Base-by-base conservation (phyloP, 2,888 invertebrate genomes). In the Melitaea athalia region DNA sequence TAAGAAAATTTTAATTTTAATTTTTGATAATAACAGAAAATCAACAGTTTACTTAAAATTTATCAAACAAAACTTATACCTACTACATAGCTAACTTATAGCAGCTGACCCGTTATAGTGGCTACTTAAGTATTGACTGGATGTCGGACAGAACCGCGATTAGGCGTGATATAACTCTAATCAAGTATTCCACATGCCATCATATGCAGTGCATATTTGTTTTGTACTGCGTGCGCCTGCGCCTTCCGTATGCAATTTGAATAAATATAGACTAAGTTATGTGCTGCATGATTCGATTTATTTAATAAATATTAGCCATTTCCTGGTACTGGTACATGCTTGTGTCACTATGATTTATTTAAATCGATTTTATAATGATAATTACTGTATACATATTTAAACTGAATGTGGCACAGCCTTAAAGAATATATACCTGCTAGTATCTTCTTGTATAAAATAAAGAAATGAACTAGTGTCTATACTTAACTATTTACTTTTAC, bases 191-290 rank as follows among this genome's bases (percentile, higher is more conserved):
- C 65, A 59, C 53, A 45, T 52, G 65, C 57, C 59, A 55, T 59
- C 68, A 65, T 68, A 68, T 68, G 33, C 65, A 63, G 59, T 61
- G 65, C 72, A 72, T 72, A 69, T 63, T 62, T 71, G 62, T 63
- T 55, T 24, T 55, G 68, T 53, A 43, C 59, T 43, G 53, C 53
- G n/a, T 55, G 55, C 33, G 69, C 53, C 63, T 53, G 52, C 65
- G 52, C 43, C 69, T 69, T 68, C 61, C 65, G 64, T 63, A 68
- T 72, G 70, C 68, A 70, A 60, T 63, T 60, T 60, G 65, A 70
- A 70, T 70, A 68, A 68, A 62, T 60, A 67, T 63, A 60, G 59
- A 33, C 59, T 67, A 61, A 67, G 64, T 60, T 57, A 68, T 72
- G 64, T 70, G 33, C 52, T 63, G 64, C 60, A 59, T 68, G 68